Conservation (phyloP, 2,113 vertebrate genomes). For the Bubalus kerabau region DNA sequence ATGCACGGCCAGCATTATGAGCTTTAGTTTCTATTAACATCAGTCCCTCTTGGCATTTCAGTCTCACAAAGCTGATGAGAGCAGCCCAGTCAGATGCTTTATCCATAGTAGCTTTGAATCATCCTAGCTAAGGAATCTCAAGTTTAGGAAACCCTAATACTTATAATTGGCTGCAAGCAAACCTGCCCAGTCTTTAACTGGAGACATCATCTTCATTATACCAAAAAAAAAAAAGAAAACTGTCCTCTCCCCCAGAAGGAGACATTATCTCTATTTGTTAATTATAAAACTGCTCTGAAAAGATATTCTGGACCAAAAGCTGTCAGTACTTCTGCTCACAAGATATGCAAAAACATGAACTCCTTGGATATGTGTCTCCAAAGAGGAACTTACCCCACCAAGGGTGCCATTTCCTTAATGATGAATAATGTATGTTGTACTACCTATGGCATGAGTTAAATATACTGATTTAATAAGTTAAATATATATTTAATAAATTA, state of each 20-base stretch:
- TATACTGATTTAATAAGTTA: neutral
- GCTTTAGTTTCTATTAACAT: neutral
- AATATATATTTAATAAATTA: neutral
- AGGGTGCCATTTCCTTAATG: neutral
- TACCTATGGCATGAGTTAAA: neutral
- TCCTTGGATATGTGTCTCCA: neutral
- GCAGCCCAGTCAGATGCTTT: neutral
- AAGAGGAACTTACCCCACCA: neutral
- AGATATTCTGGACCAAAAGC: neutral
- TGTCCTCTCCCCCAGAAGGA: neutral
- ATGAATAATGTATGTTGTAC: neutral
- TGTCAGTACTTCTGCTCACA: neutral
- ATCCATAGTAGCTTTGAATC: neutral
- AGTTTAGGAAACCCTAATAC: neutral
- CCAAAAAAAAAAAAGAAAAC: neutral
- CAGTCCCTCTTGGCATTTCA: neutral
- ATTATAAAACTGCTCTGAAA: neutral
- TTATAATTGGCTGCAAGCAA: neutral
- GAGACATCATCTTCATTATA: neutral
- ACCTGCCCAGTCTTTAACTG: neutral
- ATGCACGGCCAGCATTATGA: neutral
- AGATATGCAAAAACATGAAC: neutral
- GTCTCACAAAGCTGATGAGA: neutral
- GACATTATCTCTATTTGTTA: neutral
- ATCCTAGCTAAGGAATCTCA: neutral